Percentiles rank a stretch among this genome's conserved stretches.
Conservation (phyloP, 2,113 vertebrate genomes). For the Apeltes quadracus region DNA sequence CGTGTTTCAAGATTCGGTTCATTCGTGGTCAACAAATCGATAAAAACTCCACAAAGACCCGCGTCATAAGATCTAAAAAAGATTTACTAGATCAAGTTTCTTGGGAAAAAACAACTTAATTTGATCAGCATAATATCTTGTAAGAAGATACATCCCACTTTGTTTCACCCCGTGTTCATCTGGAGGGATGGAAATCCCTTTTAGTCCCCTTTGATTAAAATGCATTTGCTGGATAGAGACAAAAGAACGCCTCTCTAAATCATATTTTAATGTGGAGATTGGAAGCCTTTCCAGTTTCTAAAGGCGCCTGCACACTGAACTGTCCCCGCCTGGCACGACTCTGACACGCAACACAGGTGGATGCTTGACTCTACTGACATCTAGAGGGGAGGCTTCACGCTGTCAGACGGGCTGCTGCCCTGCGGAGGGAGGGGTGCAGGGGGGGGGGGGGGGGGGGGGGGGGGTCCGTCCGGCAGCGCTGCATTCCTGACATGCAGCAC, state of each 20-base stretch:
- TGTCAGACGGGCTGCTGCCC: background rate
- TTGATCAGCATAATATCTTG: background rate
- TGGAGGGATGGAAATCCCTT: background rate
- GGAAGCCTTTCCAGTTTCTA: too few species aligned
- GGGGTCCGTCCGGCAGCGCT: constrained; percentile 19
- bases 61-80: background rate
- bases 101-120: background rate
- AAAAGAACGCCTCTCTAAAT: background rate
- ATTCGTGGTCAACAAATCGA: background rate
- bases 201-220: background rate
- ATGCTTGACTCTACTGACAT: constrained; percentile 70
- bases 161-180: background rate
- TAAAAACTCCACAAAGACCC: background rate
- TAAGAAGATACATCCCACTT: background rate
- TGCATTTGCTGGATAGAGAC: background rate
- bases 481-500: constrained; percentile 11
- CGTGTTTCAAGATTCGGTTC: background rate
- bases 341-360: background rate
- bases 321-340: background rate
- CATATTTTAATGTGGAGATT: background rate
- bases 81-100: background rate
- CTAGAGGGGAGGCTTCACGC: constrained; percentile 58
- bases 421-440: too few species aligned
- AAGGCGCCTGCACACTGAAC: background rate
- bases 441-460: too few species aligned